Percentiles rank a stretch among this genome's conserved stretches.
Conservation (phyloP, 2,888 invertebrate genomes). For the Prostheceraeus crozeri region DNA sequence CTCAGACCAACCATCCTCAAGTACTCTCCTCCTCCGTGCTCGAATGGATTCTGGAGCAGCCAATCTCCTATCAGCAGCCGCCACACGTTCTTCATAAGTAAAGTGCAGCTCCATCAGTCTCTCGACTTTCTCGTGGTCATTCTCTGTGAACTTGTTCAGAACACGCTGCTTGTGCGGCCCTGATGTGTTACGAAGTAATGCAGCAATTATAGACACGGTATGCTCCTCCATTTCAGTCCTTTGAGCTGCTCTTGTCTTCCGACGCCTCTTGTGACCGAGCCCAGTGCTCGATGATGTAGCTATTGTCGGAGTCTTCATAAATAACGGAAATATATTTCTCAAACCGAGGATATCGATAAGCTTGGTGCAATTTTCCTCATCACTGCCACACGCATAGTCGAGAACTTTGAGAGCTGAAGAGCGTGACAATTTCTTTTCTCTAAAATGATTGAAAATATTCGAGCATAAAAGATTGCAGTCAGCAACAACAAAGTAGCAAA, state of each 20-base stretch:
- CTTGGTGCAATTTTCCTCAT: constrained; percentile 69
- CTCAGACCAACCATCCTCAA: constrained; percentile 59
- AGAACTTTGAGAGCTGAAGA: constrained; percentile 92
- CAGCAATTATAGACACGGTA: constrained; percentile 65
- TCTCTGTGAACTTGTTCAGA: constrained; percentile 88
- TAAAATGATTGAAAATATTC: constrained; percentile 47
- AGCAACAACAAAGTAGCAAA: no score
- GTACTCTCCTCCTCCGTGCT: no score
- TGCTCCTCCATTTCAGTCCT: constrained; percentile 74
- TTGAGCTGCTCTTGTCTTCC: constrained; percentile 47
- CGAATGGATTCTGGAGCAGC: constrained; percentile 39
- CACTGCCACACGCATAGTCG: constrained; percentile 80
- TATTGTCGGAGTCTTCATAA: constrained; percentile 97
- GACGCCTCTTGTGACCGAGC: background rate
- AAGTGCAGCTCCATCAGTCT: constrained; percentile 88
- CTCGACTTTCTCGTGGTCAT: constrained; percentile 95
- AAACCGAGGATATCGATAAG: constrained; percentile 91
- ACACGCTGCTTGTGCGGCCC: constrained; percentile 81
- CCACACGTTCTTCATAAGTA: no score
- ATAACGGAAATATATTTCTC: constrained; percentile 89
- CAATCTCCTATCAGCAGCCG: background rate
- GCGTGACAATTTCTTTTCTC: constrained; percentile 77
- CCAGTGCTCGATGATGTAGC: no score
- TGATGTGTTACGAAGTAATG: constrained; percentile 82
- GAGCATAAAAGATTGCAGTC: no score